Percentiles rank a stretch among this genome's conserved stretches.
phyloP scores from a whole-genome alignment of 2,113 vertebrate species.

The Oriolus oriolus region DNA sequence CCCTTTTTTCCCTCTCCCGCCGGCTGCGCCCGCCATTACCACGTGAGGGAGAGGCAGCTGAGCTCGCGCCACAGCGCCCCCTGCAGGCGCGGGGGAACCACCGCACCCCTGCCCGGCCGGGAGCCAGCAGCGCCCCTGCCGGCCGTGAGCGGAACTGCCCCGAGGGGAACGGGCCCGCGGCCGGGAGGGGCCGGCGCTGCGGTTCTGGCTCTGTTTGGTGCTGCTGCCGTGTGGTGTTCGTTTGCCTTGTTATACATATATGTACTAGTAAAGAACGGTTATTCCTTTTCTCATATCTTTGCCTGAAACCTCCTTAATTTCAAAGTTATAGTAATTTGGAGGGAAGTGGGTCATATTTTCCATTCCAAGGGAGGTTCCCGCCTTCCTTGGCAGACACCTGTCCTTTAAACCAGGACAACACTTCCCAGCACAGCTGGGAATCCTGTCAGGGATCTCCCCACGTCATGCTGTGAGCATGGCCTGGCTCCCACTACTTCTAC shows the following conservation, averaged over 20 bases:
- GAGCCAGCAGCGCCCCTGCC: background rate
- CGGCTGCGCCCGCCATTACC: accelerated
- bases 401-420: background rate
- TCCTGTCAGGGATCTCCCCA: background rate
- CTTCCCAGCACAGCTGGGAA: background rate
- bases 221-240: background rate
- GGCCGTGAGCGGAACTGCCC: background rate
- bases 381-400: background rate
- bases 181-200: too few species aligned
- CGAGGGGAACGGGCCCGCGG: too few species aligned
- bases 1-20: background rate
- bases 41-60: background rate
- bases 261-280: background rate
- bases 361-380: background rate
- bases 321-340: background rate
- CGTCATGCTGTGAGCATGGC: accelerated
- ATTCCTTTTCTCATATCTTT: background rate
- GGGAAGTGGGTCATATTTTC: background rate
- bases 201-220: too few species aligned
- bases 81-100: background rate
- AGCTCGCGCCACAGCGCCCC: background rate
- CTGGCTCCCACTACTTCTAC: background rate
- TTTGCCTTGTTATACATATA: background rate
- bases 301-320: accelerated
- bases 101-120: background rate